Evolutionary conservation across 1,140 invertebrate species (phyloP), one percentile per base, ranked within the genome.

Genomic region (Antheraea pernyi): DNA sequence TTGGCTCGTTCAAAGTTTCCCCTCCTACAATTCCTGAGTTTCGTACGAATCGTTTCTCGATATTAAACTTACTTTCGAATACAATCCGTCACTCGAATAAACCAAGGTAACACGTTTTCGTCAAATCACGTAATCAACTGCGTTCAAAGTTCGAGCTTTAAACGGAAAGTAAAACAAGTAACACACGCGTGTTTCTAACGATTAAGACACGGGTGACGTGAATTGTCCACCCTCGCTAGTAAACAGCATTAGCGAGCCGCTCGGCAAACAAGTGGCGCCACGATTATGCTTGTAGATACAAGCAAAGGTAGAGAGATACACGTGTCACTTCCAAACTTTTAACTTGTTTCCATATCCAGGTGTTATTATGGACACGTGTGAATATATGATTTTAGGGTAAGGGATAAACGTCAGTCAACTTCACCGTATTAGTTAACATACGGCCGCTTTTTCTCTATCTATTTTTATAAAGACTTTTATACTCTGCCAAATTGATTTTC

Each of bases 181-280:
- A 79, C 82, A 76, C 78, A 80, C 77, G 74, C 77, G 80, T 82
- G 84, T 89, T 84, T 74, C 78, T 89, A 88, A 90, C 81, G 81
- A 91, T 86, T 86, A 89, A 91, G 86, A 90, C 75, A 86, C 82
- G 86, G 76, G 71, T 84, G 76, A 81, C 74, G 70, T 84, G 76
- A 82, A 73, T 80, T 83, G 82, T 76, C 76, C 78, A 79, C 78
- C 78, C 77, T 66, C 72, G 68, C 78, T 69, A 70, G 78, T 81
- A 89, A 88, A 91, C 80, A 89, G 82, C 80, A 89, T 90, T 90
- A 91, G 82, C 76, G 77, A 74, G 76, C 76, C 79, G 72, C 79
- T 82, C 72, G 63, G 75, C 84, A 89, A 90, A 86, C 87, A 86
- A 73, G 78, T 79, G 79, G 77, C 79, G 73, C 72, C 76, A 73